Evolutionary conservation across 2,888 invertebrate species (phyloP), one percentile per base, ranked within the genome.

Genomic region (Caenorhabditis plicata): DNA sequence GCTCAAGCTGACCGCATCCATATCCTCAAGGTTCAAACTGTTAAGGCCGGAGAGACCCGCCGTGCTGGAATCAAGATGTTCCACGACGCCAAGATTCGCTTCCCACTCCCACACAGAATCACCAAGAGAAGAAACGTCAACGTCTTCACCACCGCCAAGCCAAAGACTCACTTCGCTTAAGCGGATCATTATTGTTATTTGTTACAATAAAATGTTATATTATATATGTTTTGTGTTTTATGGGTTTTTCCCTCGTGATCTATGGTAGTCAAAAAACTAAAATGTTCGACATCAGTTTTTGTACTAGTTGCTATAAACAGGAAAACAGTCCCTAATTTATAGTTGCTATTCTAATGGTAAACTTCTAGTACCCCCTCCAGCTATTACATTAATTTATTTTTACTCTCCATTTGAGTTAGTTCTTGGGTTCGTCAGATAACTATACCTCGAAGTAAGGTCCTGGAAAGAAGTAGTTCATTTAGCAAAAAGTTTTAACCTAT

Each of bases 31-130:
- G 75, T 72, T 40, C 72, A 95, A 83, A 87, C 89, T 55, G 90
- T 99, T 58, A 87, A 89, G 80, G 91, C 94, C 20, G 85, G 86
- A 20, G 90, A 92, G 75, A 93, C 93, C 81, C 88, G 95, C 78
- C 87, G 96, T 80, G 90, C 92, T 23, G 90, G 92, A 81, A 89
- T 98, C 63, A 95, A 94, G 85, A 95, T 96, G 85, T 98, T 98
- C 89, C 96, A 96, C 85, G 83, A 96, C 85, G 89, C 91, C 64
- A 89, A 88, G 82, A 94, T 99, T 84, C 87, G 88, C 83, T 99
- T 98, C 89, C 96, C 98, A 71, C 86, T 98, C 85, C 92, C 94
- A 55, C 85, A 85, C 76, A 82, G 85, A 51, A 83, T 86, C 58
- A 81, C 82, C 68, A 82, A 82, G 73, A 82, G 83, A 64, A 82